Conservation (phyloP, 2,888 invertebrate species). For the Andrena marginata region DNA sequence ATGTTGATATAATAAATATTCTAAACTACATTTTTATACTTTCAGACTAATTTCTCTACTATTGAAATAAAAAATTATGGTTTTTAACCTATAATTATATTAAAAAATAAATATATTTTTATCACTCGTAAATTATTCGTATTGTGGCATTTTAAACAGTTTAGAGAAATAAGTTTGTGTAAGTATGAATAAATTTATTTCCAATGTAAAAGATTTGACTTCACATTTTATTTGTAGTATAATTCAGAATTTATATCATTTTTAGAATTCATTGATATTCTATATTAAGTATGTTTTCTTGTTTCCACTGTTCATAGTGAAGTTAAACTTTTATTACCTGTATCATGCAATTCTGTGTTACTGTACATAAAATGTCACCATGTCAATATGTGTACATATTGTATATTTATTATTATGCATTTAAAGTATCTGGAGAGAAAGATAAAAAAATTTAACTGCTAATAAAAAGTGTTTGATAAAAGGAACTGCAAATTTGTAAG, state of each 20-base stretch:
- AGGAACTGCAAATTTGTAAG: constrained; percentile 15
- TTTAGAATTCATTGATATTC: constrained; percentile 2
- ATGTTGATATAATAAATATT: not conserved
- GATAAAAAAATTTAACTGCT: constrained; percentile 5
- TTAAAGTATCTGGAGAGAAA: constrained; percentile 25
- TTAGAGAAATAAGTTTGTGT: constrained; percentile 45
- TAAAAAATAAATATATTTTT: constrained; percentile 52
- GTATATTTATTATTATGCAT: constrained; percentile 23
- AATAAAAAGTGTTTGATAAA: constrained; percentile 6
- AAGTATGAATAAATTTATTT: constrained; percentile 53
- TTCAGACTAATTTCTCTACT: constrained; percentile 44
- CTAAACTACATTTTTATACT: constrained; percentile 18
- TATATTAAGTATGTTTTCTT: not conserved
- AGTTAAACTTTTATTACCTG: constrained; percentile 9
- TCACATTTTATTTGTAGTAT: constrained; percentile 15
- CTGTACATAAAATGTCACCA: constrained; percentile 12
- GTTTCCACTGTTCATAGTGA: not conserved
- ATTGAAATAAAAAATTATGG: constrained; percentile 39
- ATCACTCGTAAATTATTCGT: constrained; percentile 50
- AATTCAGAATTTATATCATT: constrained; percentile 3
- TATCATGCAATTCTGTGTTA: not conserved
- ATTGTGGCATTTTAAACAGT: constrained; percentile 39
- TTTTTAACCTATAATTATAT: constrained; percentile 47
- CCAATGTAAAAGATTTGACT: constrained; percentile 31
- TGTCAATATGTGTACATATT: constrained; percentile 25